phyloP scores from a whole-genome alignment of 2,797 vertebrate species.

The Cyclopterus lumpus region DNA sequence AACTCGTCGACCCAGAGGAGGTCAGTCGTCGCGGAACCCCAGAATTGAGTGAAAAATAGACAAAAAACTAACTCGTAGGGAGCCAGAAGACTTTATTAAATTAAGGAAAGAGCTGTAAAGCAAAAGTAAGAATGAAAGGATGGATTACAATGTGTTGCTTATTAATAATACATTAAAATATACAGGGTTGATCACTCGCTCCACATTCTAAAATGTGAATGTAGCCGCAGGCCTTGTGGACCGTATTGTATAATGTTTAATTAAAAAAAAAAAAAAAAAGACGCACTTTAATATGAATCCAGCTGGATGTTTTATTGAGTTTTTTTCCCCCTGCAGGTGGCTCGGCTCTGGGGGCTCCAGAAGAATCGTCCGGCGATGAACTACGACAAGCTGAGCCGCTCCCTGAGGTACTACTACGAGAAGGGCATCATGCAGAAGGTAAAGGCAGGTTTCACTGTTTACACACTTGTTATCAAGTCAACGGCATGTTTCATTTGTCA shows the following conservation, averaged over 20 bases:
- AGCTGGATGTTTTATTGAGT: neutral
- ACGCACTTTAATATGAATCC: neutral
- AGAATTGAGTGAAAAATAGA: no score
- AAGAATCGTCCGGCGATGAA: slow-evolving; percentile 98
- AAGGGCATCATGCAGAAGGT: slow-evolving; percentile 88
- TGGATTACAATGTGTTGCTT: no score
- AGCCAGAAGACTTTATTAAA: no score
- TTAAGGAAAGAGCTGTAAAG: no score
- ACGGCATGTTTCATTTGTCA: neutral
- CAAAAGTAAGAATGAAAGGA: no score
- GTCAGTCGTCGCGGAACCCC: accelerated
- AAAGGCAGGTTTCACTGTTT: slow-evolving; percentile 56
- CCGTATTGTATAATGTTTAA: neutral
- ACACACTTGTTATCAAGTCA: neutral
- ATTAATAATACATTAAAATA: no score
- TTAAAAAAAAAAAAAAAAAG: neutral
- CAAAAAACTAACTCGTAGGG: no score
- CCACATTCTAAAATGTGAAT: no score
- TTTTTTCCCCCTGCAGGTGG: slow-evolving; percentile 86
- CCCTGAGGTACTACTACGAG: slow-evolving; percentile 95
- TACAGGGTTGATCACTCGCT: no score
- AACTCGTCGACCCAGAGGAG: slow-evolving; percentile 95
- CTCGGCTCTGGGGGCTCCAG: slow-evolving; percentile 95
- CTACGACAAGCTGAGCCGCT: slow-evolving; percentile 97
- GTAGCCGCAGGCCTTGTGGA: no score